phyloP scores from a whole-genome alignment of 2,888 invertebrate species.

The Autographa gamma region DNA sequence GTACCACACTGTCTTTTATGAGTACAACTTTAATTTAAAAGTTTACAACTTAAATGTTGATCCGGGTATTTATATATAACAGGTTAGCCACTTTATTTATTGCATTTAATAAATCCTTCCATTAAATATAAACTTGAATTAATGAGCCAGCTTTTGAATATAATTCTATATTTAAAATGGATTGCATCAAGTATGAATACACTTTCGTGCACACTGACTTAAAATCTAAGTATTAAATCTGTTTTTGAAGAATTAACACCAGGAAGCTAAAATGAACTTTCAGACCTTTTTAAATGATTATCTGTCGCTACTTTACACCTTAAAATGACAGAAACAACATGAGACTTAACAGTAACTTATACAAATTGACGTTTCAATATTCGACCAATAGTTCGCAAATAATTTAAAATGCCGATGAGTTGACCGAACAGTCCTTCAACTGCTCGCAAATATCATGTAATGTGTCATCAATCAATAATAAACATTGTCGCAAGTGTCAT shows the following conservation, averaged over 20 bases:
- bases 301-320: too few species aligned
- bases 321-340: too few species aligned
- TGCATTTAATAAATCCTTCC: neutral
- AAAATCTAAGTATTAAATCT: neutral
- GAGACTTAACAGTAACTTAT: too few species aligned
- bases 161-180: constrained; percentile 11
- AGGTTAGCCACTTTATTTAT: constrained; percentile 25
- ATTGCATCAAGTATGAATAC: neutral
- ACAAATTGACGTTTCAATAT: neutral
- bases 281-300: too few species aligned
- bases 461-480: constrained; percentile 47
- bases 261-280: too few species aligned
- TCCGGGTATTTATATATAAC: constrained; percentile 41
- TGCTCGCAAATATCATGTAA: constrained; percentile 33
- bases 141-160: neutral
- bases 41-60: constrained; percentile 1
- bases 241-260: neutral
- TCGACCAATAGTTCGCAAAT: constrained; percentile 16
- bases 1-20: constrained; percentile 18
- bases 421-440: constrained; percentile 41
- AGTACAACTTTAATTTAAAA: constrained; percentile 3
- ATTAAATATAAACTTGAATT: neutral
- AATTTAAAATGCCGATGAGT: constrained; percentile 28
- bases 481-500: constrained; percentile 37
- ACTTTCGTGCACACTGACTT: neutral